Percentiles rank a stretch among this genome's conserved stretches.
Evolutionary conservation across 2,888 invertebrate species (phyloP).

Genomic region (Psylliodes chrysocephalus): DNA sequence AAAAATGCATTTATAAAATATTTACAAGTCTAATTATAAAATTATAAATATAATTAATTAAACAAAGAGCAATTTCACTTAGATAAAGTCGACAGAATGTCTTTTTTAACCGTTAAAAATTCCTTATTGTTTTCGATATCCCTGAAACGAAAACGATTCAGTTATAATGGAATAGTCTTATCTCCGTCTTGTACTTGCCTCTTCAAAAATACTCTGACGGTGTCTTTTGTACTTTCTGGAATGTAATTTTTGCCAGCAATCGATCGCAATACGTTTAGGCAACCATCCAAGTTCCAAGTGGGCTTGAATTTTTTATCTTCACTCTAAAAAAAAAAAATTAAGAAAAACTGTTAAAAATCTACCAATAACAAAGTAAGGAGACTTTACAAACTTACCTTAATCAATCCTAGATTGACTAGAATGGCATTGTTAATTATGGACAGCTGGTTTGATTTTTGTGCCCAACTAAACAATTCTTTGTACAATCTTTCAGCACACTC

Average conservation of each 20-base stretch:
- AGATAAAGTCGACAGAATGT: conserved; percentile 44
- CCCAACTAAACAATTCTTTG: conserved; percentile 67
- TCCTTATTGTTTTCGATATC: conserved; percentile 47
- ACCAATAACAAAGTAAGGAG: no score
- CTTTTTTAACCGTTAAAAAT: conserved; percentile 45
- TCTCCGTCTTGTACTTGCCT: conserved; percentile 56
- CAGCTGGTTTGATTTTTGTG: conserved; percentile 64
- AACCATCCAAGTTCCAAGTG: conserved; percentile 73
- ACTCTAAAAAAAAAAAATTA: conserved; percentile 71
- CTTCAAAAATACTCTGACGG: conserved; percentile 67
- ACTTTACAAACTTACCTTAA: conserved; percentile 70
- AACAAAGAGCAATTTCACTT: conserved; percentile 15
- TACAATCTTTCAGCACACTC: conserved; percentile 66
- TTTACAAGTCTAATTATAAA: conserved; percentile 5
- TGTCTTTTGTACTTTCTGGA: conserved; percentile 65
- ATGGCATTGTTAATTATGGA: conserved; percentile 73
- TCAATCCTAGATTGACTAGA: conserved; percentile 73
- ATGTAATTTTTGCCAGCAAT: conserved; percentile 67
- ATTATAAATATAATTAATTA: conserved; percentile 18
- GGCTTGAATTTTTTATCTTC: conserved; percentile 75
- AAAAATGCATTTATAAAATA: conserved; percentile 2
- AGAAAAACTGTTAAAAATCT: no score
- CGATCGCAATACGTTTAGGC: conserved; percentile 69
- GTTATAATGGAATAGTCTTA: conserved; percentile 20
- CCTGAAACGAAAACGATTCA: conserved; percentile 44